Percentiles rank a stretch among this genome's conserved stretches.
Evolutionary conservation across 2,888 invertebrate genomes (phyloP).

Genomic region (Dolomedes plantarius): DNA sequence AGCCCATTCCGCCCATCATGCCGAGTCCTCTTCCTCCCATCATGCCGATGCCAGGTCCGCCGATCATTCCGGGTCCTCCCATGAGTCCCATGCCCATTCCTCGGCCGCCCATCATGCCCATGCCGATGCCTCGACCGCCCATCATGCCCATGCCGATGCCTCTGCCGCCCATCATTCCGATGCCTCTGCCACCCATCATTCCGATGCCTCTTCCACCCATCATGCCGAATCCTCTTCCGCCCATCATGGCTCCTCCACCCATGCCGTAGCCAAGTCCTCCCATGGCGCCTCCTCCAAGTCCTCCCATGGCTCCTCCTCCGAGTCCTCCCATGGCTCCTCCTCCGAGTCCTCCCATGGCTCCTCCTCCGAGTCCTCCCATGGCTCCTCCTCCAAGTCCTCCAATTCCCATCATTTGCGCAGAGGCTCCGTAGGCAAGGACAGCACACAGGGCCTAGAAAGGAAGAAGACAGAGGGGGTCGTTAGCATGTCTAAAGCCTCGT

Average conservation of each 20-base stretch:
- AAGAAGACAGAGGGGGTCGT: no score
- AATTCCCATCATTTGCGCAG: background rate
- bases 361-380: constrained; percentile 13
- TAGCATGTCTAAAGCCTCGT: no score
- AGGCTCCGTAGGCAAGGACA: background rate
- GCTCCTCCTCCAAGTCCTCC: background rate
- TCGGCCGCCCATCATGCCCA: constrained; percentile 7
- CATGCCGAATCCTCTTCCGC: background rate
- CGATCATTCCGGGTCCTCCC: background rate
- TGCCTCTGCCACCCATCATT: constrained; percentile 18
- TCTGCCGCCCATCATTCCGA: constrained; percentile 19
- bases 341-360: constrained; percentile 5
- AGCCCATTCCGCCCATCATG: constrained; percentile 39
- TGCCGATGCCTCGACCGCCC: background rate
- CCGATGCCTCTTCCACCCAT: constrained; percentile 6
- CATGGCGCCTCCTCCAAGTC: constrained; percentile 19
- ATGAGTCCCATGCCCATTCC: constrained; percentile 32
- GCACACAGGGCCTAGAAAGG: background rate
- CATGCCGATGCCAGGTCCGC: background rate
- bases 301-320: constrained; percentile 8
- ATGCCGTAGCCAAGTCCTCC: background rate
- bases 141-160: background rate
- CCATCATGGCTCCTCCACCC: constrained; percentile 10
- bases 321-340: constrained; percentile 1
- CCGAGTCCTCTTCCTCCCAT: background rate